Conservation (phyloP, 2,797 vertebrate species). For the Gallinago solitaria region DNA sequence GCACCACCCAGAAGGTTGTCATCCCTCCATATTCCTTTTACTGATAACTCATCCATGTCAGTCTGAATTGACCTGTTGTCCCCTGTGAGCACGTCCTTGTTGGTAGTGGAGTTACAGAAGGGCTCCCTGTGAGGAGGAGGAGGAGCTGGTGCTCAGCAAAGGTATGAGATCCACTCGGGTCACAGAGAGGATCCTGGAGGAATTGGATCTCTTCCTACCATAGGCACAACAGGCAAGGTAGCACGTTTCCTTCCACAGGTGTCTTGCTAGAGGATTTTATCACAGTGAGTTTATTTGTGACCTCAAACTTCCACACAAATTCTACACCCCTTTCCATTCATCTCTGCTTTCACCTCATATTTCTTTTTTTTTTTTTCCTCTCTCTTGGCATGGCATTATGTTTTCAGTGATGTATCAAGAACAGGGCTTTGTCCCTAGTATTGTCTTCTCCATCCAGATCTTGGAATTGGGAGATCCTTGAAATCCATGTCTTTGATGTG, state of each 20-base stretch:
- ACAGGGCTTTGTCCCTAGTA: neutral
- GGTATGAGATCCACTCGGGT: neutral
- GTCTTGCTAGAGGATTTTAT: neutral
- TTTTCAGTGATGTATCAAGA: neutral
- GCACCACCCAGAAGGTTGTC: neutral
- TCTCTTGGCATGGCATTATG: neutral
- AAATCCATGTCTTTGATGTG: neutral
- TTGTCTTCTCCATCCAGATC: neutral
- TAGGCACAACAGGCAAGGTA: neutral
- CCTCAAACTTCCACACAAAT: neutral
- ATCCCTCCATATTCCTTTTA: neutral
- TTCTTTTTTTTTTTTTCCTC: neutral
- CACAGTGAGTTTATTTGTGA: neutral
- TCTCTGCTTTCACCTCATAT: neutral
- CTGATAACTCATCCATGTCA: neutral
- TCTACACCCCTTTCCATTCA: neutral
- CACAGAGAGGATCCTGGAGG: neutral
- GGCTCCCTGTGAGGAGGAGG: accelerated
- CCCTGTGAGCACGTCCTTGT: neutral
- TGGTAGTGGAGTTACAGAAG: neutral
- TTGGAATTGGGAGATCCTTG: neutral
- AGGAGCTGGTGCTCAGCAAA: neutral
- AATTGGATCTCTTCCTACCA: neutral
- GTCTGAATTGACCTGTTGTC: neutral
- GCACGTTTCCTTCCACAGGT: neutral